phyloP scores from a whole-genome alignment of 1,140 invertebrate genomes.

The Tetramorium parvispinum region DNA sequence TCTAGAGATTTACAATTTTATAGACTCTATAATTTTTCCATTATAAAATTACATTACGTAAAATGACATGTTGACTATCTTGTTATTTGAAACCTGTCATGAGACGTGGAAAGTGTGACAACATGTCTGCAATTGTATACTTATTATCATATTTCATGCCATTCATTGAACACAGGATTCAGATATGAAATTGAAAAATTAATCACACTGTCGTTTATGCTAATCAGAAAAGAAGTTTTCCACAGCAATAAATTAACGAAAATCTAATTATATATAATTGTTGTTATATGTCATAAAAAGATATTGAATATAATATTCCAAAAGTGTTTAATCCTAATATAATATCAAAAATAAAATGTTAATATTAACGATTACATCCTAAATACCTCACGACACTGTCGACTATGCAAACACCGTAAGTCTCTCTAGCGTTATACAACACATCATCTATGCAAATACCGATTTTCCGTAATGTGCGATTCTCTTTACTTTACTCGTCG shows the following conservation, averaged over 20 bases:
- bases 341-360: neutral
- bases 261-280: neutral
- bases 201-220: neutral
- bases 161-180: conserved; percentile 10
- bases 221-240: neutral
- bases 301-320: neutral
- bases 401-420: neutral
- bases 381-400: neutral
- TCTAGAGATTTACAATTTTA: neutral
- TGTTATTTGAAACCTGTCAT: conserved; percentile 13
- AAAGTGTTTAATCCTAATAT: neutral
- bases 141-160: neutral
- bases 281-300: conserved; percentile 12
- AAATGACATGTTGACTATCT: neutral
- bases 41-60: neutral
- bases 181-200: neutral
- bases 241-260: neutral
- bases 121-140: neutral
- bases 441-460: neutral
- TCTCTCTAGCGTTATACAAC: neutral
- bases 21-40: conserved; percentile 2
- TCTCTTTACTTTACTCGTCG: neutral
- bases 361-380: neutral
- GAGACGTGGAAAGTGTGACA: neutral
- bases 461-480: neutral